These are phyloP conservation scores for Apodemia duryi DNA, from an alignment of 2,888 invertebrate genomes.

Conservation along the genomic window DNA sequence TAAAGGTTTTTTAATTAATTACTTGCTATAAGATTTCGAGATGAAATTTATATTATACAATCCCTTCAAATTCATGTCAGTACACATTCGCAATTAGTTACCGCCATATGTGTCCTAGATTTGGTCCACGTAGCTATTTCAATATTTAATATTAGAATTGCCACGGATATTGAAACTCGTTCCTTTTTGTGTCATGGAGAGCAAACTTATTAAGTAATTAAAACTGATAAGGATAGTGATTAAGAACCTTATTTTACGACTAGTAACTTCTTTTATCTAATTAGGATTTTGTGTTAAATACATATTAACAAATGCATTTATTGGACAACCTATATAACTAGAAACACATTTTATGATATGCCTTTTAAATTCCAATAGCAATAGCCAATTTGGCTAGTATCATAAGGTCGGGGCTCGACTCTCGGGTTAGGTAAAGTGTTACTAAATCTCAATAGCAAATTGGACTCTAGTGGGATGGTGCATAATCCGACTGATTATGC, in stretches of 20 bases:
- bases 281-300: background rate
- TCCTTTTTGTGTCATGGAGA: constrained; percentile 69
- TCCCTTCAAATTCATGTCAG: background rate
- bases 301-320: background rate
- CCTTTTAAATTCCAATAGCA: background rate
- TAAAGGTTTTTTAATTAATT: too few relatives aligned
- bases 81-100: background rate
- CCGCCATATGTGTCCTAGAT: constrained; percentile 26
- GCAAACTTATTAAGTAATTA: constrained; percentile 46
- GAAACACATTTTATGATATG: background rate
- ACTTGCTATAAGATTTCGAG: background rate
- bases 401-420: background rate
- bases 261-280: background rate
- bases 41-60: constrained; percentile 1
- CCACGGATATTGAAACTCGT: constrained; percentile 51
- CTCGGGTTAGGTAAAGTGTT: background rate
- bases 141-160: constrained; percentile 29
- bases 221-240: constrained; percentile 20
- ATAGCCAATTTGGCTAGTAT: background rate
- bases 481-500: too few relatives aligned
- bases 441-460: too few relatives aligned
- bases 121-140: constrained; percentile 16
- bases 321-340: too few relatives aligned
- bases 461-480: too few relatives aligned
- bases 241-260: background rate